phyloP scores from a whole-genome alignment of 2,888 invertebrate genomes.

The Deilephila porcellus region DNA sequence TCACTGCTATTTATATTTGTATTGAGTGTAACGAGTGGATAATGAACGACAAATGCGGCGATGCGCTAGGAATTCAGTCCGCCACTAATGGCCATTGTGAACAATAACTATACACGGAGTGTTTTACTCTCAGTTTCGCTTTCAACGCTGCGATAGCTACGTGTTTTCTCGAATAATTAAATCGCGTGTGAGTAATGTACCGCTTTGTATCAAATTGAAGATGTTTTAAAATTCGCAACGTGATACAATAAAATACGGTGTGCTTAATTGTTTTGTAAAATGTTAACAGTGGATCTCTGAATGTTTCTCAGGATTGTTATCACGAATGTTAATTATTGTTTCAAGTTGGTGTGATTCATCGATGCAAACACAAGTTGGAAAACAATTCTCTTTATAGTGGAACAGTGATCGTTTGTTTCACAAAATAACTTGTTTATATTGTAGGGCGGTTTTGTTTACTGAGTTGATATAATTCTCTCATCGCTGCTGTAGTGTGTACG shows the following conservation, averaged over 20 bases:
- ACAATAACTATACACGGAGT: constrained; percentile 52
- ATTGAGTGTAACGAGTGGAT: constrained; percentile 64
- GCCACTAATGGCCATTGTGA: constrained; percentile 60
- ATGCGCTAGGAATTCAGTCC: constrained; percentile 67
- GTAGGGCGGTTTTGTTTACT: constrained; percentile 23
- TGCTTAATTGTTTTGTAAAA: constrained; percentile 34
- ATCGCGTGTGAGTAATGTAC: constrained; percentile 35
- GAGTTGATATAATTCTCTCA: constrained; percentile 17
- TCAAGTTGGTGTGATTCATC: constrained; percentile 41
- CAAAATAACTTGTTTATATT: constrained; percentile 29
- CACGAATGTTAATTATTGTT: constrained; percentile 35
- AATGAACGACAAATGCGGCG: constrained; percentile 67
- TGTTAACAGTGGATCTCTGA: constrained; percentile 31
- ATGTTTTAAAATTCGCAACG: background rate
- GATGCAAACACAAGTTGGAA: constrained; percentile 11
- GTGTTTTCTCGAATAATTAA: constrained; percentile 31
- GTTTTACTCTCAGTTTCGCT: constrained; percentile 62
- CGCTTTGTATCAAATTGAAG: constrained; percentile 22
- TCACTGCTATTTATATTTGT: constrained; percentile 68
- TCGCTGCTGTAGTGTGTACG: background rate
- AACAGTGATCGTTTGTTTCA: constrained; percentile 16
- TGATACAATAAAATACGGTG: constrained; percentile 26
- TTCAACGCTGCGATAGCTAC: constrained; percentile 42
- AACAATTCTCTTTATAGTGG: constrained; percentile 15
- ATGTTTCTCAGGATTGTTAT: constrained; percentile 37